Evolutionary conservation across 2,797 vertebrate species (phyloP).

Genomic region (Anabacerthia variegaticeps): DNA sequence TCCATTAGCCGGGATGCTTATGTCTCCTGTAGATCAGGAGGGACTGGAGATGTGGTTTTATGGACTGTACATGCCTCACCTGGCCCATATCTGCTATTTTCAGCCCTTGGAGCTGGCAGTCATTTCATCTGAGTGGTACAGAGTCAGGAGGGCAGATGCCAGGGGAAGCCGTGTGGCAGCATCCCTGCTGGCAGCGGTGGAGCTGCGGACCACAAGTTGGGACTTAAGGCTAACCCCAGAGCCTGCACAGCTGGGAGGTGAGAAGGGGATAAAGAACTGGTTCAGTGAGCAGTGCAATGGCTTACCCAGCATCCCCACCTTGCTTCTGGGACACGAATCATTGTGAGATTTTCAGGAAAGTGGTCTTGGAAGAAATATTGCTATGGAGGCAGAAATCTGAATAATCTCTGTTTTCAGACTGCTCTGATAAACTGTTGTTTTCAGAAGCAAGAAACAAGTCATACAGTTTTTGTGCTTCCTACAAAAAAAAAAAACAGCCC

Average conservation of each 20-base stretch:
- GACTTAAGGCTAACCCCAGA: neutral
- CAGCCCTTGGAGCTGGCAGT: neutral
- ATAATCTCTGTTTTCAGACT: neutral
- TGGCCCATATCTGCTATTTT: neutral
- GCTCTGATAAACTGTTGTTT: neutral
- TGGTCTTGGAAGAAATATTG: neutral
- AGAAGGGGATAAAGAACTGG: neutral
- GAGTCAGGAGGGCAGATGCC: neutral
- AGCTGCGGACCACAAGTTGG: neutral
- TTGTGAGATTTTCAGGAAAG: neutral
- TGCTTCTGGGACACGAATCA: neutral
- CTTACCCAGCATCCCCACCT: neutral
- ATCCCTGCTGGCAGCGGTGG: neutral
- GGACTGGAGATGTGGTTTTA: neutral
- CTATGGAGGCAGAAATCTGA: neutral
- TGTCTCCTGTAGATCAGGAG: neutral
- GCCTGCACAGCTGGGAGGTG: neutral
- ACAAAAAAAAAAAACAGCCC: neutral
- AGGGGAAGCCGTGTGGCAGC: fast-evolving
- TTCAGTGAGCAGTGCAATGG: neutral
- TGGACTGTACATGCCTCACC: fast-evolving
- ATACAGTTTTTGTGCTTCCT: neutral
- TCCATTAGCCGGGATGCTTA: neutral
- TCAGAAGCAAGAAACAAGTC: neutral
- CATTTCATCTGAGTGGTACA: fast-evolving